Evolutionary conservation across 2,797 vertebrate genomes (phyloP), one percentile per base, ranked within the genome.

Genomic region (Hippoglossus hippoglossus): DNA sequence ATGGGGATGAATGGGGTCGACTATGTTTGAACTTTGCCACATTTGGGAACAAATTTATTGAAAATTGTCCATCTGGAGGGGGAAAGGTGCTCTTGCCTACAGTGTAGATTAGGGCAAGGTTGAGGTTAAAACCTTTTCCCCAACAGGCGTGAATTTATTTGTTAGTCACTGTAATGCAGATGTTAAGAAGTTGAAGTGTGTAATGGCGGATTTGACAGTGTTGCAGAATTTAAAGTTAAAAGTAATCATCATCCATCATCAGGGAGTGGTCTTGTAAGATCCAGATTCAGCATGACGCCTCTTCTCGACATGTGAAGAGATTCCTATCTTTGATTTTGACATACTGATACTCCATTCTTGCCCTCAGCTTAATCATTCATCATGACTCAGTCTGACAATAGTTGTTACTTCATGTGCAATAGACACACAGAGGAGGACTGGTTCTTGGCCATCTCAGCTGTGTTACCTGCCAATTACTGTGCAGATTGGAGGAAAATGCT

Each of bases 101-200:
- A 13, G 12, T 39, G 36, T 3, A 12, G 36, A 39, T 39, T 39
- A 39, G 11, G 12, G 10, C 36, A 3, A 39, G 36, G 36, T 39
- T 39, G 12, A 10, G 31, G 31, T 11, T 34, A 34, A 39, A 13
- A 39, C 36, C 36, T 39, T 12, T 18, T 16, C 41, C 15, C 15
- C 41, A 44, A 18, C 41, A 44, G 41, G 5, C 16, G 6, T 44
- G n/a, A 49, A 49, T n/a, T 49, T 49, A 49, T 49, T 9, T n/a
- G 18, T 7, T 46, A 31, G 34, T 55, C n/a, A 79, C 67, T 64
- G 39, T 71, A 79, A n/a, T 51, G 46, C 7, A 59, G 41, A 11
- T 71, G 58, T 51, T 39, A 72, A 66, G 11, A 78, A 39, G 21
- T 69, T 4, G 36, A 39, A 39, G 12, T 3, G 15, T 13, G 10